Percentiles rank a stretch among this genome's conserved stretches.
These are phyloP conservation scores for Hesperophylax magnus DNA, from an alignment of 1,140 invertebrate species.

Conservation along the genomic window DNA sequence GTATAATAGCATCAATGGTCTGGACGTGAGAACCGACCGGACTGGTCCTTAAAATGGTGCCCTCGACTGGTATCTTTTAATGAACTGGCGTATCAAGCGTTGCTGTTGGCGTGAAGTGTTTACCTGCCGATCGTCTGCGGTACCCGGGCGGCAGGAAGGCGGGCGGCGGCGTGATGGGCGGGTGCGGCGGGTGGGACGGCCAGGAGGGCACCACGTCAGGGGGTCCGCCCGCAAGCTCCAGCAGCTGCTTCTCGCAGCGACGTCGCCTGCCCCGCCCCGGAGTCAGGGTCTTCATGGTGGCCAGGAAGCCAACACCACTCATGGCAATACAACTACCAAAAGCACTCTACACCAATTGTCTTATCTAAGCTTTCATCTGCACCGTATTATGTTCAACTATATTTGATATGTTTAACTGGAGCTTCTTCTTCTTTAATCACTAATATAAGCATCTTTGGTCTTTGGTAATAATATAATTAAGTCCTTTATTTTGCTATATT, in stretches of 20 bases:
- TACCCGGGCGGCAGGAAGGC: conserved; percentile 67
- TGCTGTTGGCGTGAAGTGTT: background rate
- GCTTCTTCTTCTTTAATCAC: no score
- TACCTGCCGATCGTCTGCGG: conserved; percentile 56
- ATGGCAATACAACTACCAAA: conserved; percentile 59
- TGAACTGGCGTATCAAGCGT: no score
- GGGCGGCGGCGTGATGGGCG: conserved; percentile 68
- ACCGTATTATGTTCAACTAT: no score
- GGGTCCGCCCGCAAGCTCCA: conserved; percentile 69
- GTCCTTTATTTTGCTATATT: no score
- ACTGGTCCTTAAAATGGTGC: no score
- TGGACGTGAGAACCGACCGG: no score
- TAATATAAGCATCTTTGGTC: no score
- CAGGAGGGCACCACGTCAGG: conserved; percentile 68
- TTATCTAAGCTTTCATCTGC: no score
- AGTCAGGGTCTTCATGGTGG: conserved; percentile 77
- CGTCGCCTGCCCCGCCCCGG: conserved; percentile 74
- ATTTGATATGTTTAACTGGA: no score
- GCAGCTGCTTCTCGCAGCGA: conserved; percentile 74
- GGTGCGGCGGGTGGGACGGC: conserved; percentile 65
- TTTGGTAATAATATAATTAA: no score
- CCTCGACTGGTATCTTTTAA: no score
- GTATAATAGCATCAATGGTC: no score
- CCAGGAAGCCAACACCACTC: conserved; percentile 75
- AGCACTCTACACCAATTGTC: background rate